A percentile compares a stretch with the other conserved stretches of the same genome.
These are phyloP conservation scores for Oreochromis tanganicae DNA, from an alignment of 2,113 vertebrate genomes.

Conservation along the genomic window DNA sequence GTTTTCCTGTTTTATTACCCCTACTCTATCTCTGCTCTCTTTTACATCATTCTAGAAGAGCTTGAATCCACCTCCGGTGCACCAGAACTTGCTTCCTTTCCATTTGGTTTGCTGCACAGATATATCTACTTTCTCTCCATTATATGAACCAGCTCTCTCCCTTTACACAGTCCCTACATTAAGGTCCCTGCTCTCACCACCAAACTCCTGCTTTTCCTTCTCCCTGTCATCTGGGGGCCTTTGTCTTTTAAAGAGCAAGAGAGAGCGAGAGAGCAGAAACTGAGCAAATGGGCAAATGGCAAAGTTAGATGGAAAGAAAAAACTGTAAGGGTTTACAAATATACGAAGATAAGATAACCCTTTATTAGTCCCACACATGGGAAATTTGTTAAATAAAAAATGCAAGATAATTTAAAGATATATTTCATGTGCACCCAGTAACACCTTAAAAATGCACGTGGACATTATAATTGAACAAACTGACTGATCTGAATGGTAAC, in stretches of 20 bases:
- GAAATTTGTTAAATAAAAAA: not conserved
- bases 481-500: not conserved
- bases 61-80: too few relatives aligned
- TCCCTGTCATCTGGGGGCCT: not conserved
- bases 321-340: not conserved
- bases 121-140: too few relatives aligned
- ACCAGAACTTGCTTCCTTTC: too few relatives aligned
- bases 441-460: not conserved
- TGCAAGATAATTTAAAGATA: rapidly evolving
- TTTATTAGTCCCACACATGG: not conserved
- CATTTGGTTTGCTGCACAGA: too few relatives aligned
- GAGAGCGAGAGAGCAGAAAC: not conserved
- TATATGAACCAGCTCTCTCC: too few relatives aligned
- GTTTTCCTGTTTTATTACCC: too few relatives aligned
- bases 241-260: not conserved
- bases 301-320: not conserved
- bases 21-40: too few relatives aligned
- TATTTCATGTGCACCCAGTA: not conserved
- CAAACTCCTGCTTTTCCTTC: not conserved
- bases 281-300: not conserved
- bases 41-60: too few relatives aligned
- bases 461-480: not conserved
- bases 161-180: too few relatives aligned
- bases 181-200: too few relatives aligned
- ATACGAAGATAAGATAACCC: rapidly evolving